Conservation (phyloP, 2,797 vertebrate genomes). For the Geotrypetes seraphini region DNA sequence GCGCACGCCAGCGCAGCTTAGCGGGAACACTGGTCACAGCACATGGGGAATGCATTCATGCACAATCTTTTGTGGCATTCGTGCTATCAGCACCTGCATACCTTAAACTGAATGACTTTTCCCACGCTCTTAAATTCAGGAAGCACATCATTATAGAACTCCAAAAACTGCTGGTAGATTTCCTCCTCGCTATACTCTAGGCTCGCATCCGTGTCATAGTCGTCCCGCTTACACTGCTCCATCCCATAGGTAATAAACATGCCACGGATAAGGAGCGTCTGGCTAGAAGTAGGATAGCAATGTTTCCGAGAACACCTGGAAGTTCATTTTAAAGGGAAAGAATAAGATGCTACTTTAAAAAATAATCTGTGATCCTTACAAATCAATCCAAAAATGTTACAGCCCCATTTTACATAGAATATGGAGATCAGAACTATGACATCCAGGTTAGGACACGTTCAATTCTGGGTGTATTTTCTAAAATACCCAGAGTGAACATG, state of each 20-base stretch:
- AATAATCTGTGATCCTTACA: no score
- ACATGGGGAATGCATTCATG: no score
- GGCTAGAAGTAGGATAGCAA: conserved; percentile 67
- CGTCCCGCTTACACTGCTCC: conserved; percentile 85
- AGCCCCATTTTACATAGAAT: no score
- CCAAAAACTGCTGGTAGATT: conserved; percentile 83
- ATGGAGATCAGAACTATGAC: no score
- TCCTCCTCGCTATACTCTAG: conserved; percentile 94
- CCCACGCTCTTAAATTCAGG: conserved; percentile 84
- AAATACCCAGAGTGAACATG: no score
- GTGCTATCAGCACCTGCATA: no score
- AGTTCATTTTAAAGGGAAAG: not conserved
- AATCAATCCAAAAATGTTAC: no score
- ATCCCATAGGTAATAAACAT: conserved; percentile 93
- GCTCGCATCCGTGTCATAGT: conserved; percentile 86
- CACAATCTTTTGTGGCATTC: no score
- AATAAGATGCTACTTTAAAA: not conserved
- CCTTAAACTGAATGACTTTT: conserved; percentile 93
- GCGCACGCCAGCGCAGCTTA: no score
- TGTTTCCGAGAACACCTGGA: conserved; percentile 89
- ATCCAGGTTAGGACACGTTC: no score
- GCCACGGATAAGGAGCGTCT: conserved; percentile 76
- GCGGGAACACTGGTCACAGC: no score
- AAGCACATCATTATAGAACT: conserved; percentile 89
- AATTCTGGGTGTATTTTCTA: no score